Percentiles rank a stretch among this genome's conserved stretches.
Evolutionary conservation across 2,797 vertebrate genomes (phyloP).

Genomic region (Lagocephalus sceleratus): DNA sequence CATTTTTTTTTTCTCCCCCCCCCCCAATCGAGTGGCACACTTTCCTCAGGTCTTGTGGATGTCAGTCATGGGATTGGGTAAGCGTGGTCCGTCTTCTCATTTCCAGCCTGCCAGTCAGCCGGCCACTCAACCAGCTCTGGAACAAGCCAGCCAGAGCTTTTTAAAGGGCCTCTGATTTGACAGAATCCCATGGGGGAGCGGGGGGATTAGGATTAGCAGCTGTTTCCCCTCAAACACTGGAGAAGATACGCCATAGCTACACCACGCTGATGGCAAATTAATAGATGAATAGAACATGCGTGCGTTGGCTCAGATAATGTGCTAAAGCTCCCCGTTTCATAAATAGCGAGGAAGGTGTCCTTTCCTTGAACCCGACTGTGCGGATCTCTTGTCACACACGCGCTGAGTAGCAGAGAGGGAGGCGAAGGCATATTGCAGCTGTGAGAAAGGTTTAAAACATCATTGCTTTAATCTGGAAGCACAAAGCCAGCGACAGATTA

Average conservation of each 20-base stretch:
- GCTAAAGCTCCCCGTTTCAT: conserved; percentile 65
- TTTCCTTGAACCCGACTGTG: conserved; percentile 64
- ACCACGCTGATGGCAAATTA: conserved; percentile 73
- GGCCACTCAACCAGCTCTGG: conserved; percentile 60
- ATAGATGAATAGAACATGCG: conserved; percentile 72
- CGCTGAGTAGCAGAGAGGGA: conserved; percentile 41
- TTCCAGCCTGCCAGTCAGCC: conserved; percentile 66
- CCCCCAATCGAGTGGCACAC: conserved; percentile 47
- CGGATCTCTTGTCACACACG: conserved; percentile 59
- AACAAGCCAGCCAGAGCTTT: conserved; percentile 69
- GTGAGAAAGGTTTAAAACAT: conserved; percentile 76
- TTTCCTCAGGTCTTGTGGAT: conserved; percentile 48
- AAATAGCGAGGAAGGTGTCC: conserved; percentile 73
- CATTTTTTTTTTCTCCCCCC: too few relatives aligned
- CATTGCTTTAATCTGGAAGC: conserved; percentile 73
- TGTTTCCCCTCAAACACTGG: conserved; percentile 75
- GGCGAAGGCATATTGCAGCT: conserved; percentile 60
- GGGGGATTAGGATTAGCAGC: conserved; percentile 77
- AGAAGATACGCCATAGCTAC: conserved; percentile 62
- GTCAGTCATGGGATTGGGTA: conserved; percentile 54
- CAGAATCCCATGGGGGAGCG: conserved; percentile 62
- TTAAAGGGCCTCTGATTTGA: conserved; percentile 75
- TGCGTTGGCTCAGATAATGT: conserved; percentile 68
- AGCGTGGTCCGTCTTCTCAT: conserved; percentile 58
- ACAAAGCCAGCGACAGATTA: conserved; percentile 76